These are phyloP conservation scores for Nothocercus julius DNA, from an alignment of 2,113 vertebrate species.

Conservation along the genomic window DNA sequence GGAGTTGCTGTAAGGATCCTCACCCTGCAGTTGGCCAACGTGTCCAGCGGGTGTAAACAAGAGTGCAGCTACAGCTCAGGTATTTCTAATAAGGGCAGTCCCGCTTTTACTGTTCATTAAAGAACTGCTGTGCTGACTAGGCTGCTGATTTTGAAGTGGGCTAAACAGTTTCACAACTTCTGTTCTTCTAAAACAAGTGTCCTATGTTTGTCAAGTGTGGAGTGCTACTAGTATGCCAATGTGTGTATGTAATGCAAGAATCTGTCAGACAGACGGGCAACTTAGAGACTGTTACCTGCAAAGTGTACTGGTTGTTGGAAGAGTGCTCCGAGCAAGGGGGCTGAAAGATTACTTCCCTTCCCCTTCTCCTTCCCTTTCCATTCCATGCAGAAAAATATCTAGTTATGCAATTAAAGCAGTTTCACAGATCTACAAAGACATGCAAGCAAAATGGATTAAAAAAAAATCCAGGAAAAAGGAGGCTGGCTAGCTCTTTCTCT, in stretches of 20 bases:
- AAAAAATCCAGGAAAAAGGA: background rate
- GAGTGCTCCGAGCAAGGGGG: background rate
- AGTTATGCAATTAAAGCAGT: background rate
- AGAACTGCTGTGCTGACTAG: background rate
- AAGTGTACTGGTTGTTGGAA: background rate
- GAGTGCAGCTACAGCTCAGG: background rate
- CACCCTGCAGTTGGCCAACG: background rate
- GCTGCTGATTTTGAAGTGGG: background rate
- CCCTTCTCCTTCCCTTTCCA: no score
- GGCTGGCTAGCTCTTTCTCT: background rate
- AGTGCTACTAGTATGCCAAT: background rate
- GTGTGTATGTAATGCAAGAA: background rate
- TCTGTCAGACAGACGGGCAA: background rate
- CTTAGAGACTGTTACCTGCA: background rate
- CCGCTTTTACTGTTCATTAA: background rate
- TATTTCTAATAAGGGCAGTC: background rate
- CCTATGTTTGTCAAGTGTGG: background rate
- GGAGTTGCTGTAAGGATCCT: background rate
- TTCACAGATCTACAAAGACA: background rate
- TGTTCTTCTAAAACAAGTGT: background rate
- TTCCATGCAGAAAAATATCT: background rate
- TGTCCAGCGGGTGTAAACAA: background rate
- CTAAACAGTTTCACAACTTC: background rate
- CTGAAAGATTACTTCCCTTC: background rate
- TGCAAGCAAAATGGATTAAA: constrained; percentile 5